Evolutionary conservation across 1,140 invertebrate genomes (phyloP).

Genomic region (Nasonia giraulti): DNA sequence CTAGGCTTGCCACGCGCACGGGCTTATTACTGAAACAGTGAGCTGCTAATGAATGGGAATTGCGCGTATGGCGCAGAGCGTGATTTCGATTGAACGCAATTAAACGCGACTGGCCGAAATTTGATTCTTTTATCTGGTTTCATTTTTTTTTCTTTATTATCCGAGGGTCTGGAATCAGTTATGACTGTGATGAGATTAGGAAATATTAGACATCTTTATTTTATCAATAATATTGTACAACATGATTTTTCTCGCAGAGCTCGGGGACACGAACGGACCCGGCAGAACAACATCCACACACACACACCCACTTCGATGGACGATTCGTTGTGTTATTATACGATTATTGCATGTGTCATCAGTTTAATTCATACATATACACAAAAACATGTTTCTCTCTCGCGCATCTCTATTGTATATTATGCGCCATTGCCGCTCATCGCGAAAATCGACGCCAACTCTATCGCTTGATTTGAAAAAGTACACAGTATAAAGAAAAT

Average conservation of each 20-base stretch:
- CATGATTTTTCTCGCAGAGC: conserved; percentile 38
- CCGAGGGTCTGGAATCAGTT: background rate
- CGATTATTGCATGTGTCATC: conserved; percentile 20
- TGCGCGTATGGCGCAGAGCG: background rate
- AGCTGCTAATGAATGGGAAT: background rate
- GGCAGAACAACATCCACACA: background rate
- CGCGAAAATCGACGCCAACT: no score
- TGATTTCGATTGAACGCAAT: background rate
- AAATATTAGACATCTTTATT: conserved; percentile 61
- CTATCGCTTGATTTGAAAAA: no score
- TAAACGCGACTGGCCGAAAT: background rate
- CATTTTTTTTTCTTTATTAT: background rate
- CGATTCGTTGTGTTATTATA: conserved; percentile 27
- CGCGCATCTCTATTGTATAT: background rate
- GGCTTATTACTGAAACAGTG: background rate
- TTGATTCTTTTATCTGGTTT: background rate
- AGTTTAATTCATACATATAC: background rate
- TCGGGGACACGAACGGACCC: conserved; percentile 32
- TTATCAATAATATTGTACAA: conserved; percentile 59
- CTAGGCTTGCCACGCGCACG: background rate
- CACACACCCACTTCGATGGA: background rate
- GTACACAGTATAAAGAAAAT: background rate
- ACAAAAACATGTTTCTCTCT: background rate
- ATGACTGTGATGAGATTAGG: conserved; percentile 50
- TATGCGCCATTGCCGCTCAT: no score